Evolutionary conservation across 2,113 vertebrate species (phyloP).

Genomic region (Microcebus murinus): DNA sequence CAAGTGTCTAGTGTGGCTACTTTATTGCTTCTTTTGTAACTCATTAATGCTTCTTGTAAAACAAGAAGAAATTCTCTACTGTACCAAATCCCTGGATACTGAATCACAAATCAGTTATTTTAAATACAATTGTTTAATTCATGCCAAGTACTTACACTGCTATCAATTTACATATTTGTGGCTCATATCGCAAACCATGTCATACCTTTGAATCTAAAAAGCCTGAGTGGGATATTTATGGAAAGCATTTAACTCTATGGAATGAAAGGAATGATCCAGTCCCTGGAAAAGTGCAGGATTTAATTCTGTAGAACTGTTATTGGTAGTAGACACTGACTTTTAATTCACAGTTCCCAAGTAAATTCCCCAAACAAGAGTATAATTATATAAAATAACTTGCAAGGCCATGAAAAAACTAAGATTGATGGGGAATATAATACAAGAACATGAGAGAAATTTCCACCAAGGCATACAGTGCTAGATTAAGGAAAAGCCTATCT

Average conservation of each 20-base stretch:
- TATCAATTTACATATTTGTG: slow-evolving; percentile 31
- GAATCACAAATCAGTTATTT: slow-evolving; percentile 21
- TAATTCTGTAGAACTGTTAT: not conserved
- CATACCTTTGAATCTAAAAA: slow-evolving; percentile 18
- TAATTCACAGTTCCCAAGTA: not conserved
- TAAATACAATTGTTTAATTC: slow-evolving; percentile 41
- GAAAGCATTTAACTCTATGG: not conserved
- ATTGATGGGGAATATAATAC: not conserved
- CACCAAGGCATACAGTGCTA: not conserved
- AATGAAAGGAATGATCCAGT: not conserved
- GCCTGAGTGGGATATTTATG: slow-evolving; percentile 34
- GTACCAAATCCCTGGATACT: not conserved
- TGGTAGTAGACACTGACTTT: not conserved
- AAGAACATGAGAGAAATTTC: not conserved
- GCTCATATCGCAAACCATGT: not conserved
- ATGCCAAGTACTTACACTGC: not conserved
- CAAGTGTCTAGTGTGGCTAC: not conserved
- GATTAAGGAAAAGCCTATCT: not conserved
- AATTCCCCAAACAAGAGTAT: not conserved
- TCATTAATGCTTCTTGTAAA: not conserved
- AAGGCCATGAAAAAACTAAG: not conserved
- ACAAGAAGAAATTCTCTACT: not conserved
- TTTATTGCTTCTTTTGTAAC: not conserved
- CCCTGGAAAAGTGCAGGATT: slow-evolving; percentile 11
- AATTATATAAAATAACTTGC: slow-evolving; percentile 45